Base-by-base conservation (phyloP, 2,797 vertebrate genomes). In the Atherinosoma microstoma region DNA sequence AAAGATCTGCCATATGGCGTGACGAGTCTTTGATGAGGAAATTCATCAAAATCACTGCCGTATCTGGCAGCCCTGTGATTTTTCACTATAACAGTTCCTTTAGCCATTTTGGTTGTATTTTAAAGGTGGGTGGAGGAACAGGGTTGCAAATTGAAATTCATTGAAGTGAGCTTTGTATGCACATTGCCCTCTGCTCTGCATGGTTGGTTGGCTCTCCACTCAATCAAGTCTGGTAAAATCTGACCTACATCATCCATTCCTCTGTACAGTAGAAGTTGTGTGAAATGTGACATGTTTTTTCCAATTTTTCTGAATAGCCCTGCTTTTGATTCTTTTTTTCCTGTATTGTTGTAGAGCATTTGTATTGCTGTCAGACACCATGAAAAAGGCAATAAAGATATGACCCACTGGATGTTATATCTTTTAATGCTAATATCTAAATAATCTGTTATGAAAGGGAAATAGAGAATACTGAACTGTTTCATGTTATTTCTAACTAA, bases 11-110 rank as follows among this genome's bases (percentile, higher is more conserved):
- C 90, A 80, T 79, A 80, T 82, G 65, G 82, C 65, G 76, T 86
- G 88, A 92, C 77, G 69, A 92, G 82, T 57, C 84, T 88, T 79
- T 92, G 92, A 94, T 92, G 90, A 88, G 89, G 83, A 91, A 93
- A 93, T 94, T 87, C 76, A 93, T 94, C 93, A 94, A 89, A 93
- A 87, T 89, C 82, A 71, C 75, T 1, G 74, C 67, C 30, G 60
- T 85, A 68, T 87, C 82, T 89, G 87, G 81, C 87, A 91, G 78
- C 73, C 60, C 77, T 84, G 78, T 70, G 79, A 79, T 89, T 86
- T 82, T 70, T 83, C 73, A 78, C 67, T 16, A 58, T 57, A 79
- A 82, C 63, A 69, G 82, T 89, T 84, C 79, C 84, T 84, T 83
- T 72, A 67, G 64, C 76, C 71, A 75, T 90, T 90, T 86, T 56